Evolutionary conservation across 1,140 invertebrate genomes (phyloP).

Genomic region (Wiebesia pumilae): DNA sequence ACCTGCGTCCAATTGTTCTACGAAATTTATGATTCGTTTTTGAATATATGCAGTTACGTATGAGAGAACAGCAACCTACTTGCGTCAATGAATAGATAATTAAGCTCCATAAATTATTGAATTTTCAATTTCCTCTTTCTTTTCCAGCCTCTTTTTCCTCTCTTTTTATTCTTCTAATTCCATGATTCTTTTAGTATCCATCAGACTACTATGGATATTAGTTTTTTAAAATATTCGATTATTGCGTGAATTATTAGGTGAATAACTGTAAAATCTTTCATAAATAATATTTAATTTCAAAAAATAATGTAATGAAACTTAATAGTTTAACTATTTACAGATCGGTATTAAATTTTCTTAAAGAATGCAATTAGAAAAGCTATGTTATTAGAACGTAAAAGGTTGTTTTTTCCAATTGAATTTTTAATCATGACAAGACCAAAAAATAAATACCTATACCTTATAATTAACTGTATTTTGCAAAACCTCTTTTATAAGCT

Average conservation of each 20-base stretch:
- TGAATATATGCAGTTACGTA: not conserved
- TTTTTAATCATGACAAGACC: not conserved
- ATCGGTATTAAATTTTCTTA: slow-evolving; percentile 32
- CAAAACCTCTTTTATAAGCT: not conserved
- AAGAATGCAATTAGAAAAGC: slow-evolving; percentile 42
- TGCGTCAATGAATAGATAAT: slow-evolving; percentile 34
- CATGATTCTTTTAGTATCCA: slow-evolving; percentile 15
- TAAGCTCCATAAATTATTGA: slow-evolving; percentile 34
- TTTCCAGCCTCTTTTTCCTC: not conserved
- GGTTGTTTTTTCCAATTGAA: slow-evolving; percentile 40
- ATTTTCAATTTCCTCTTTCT: slow-evolving; percentile 43
- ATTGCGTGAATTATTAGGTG: not conserved
- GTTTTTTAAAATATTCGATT: slow-evolving; percentile 1
- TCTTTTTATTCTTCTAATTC: not conserved
- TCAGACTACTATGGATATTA: slow-evolving; percentile 22
- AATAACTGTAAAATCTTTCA: not conserved
- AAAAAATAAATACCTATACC: slow-evolving; percentile 3
- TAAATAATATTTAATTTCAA: slow-evolving; percentile 20
- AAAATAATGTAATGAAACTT: not conserved
- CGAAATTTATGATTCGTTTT: slow-evolving; percentile 50
- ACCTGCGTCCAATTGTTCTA: slow-evolving; percentile 33
- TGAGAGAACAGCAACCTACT: not conserved
- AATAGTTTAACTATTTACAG: slow-evolving; percentile 29
- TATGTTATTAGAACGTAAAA: slow-evolving; percentile 40
- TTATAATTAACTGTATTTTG: slow-evolving; percentile 37